Evolutionary conservation across 2,797 vertebrate genomes (phyloP).

Genomic region (Rhincodon typus): DNA sequence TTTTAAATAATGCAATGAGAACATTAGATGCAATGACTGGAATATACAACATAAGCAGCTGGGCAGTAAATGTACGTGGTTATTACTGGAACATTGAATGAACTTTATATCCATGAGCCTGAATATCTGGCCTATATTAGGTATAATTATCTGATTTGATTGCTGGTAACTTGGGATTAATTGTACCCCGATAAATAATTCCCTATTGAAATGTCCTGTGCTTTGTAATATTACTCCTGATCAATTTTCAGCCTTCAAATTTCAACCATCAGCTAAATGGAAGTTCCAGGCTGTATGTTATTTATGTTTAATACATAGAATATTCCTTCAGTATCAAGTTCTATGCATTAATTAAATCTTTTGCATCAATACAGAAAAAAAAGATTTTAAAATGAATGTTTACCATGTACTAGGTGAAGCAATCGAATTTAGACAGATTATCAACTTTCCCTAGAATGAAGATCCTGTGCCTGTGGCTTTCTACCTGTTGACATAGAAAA

Average conservation of each 20-base stretch:
- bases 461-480: not conserved
- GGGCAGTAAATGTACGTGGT: slow-evolving; percentile 22
- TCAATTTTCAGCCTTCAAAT: not conserved
- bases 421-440: not conserved
- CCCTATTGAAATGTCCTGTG: not conserved
- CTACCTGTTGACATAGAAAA: not conserved
- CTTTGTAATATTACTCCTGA: not conserved
- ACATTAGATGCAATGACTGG: slow-evolving; percentile 6
- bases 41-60: slow-evolving; percentile 20
- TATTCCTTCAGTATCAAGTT: not conserved
- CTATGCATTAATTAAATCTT: not conserved
- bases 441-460: not conserved
- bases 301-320: not conserved
- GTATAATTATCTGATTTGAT: not conserved
- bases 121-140: not conserved
- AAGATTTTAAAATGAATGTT: not conserved
- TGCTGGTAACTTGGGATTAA: not conserved
- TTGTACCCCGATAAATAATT: not conserved
- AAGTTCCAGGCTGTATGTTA: not conserved
- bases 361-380: not conserved
- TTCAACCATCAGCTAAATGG: slow-evolving; percentile 6
- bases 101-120: slow-evolving; percentile 10
- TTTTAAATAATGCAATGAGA: slow-evolving; percentile 32
- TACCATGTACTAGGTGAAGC: not conserved
- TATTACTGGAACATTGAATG: slow-evolving; percentile 3